A percentile compares a stretch with the other conserved stretches of the same genome.
phyloP scores from a whole-genome alignment of 2,113 vertebrate species.

The Beaufortia kweichowensis region DNA sequence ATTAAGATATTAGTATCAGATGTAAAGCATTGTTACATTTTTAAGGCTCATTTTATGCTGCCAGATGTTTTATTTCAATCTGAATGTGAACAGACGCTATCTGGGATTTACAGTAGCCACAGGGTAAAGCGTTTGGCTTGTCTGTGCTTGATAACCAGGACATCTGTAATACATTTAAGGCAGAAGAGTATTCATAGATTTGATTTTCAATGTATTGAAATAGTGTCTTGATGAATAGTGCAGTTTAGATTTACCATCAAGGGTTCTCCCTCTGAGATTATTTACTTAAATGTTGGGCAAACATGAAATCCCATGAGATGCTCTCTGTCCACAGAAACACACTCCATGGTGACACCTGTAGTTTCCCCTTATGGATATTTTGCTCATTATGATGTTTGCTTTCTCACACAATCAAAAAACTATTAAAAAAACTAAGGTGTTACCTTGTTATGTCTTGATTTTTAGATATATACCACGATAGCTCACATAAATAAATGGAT shows the following conservation, averaged over 20 bases:
- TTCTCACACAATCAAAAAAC: too few relatives aligned
- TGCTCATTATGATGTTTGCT: too few relatives aligned
- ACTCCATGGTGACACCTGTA: background rate
- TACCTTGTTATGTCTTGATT: too few relatives aligned
- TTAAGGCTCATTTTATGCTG: background rate
- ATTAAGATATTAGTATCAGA: too few relatives aligned
- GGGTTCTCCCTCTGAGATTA: slow-evolving; percentile 70
- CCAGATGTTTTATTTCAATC: background rate
- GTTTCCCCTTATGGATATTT: too few relatives aligned
- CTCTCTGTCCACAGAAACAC: background rate
- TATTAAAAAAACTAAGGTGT: too few relatives aligned
- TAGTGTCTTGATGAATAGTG: background rate
- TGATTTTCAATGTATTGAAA: background rate
- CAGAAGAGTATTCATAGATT: background rate
- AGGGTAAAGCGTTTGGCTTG: slow-evolving; percentile 1
- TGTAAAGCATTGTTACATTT: too few relatives aligned
- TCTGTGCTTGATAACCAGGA: slow-evolving; percentile 24
- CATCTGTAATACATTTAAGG: background rate
- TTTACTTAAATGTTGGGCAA: slow-evolving; percentile 75
- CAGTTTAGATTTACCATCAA: background rate
- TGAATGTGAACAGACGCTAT: background rate
- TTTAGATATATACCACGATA: too few relatives aligned
- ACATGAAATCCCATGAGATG: slow-evolving; percentile 58
- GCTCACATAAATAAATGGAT: too few relatives aligned
- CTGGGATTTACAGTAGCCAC: slow-evolving; percentile 11